These are phyloP conservation scores for Uloborus plumipes DNA, from an alignment of 2,888 invertebrate genomes.

Conservation along the genomic window DNA sequence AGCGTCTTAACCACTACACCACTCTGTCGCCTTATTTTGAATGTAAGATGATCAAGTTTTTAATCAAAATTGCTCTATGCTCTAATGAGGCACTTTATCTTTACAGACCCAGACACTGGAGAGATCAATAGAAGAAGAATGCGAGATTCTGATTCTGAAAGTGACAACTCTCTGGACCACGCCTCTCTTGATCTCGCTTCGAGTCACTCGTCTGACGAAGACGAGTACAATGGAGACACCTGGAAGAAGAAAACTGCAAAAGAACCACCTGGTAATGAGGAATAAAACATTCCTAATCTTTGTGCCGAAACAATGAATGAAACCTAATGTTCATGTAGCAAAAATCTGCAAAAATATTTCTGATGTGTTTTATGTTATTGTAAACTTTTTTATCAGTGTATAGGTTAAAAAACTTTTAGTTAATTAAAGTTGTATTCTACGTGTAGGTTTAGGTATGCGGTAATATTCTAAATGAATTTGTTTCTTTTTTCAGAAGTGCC, in stretches of 20 bases:
- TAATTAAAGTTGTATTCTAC: background rate
- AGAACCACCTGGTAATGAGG: slow-evolving; percentile 43
- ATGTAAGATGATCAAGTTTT: no score
- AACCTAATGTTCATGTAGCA: background rate
- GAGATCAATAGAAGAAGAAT: slow-evolving; percentile 67
- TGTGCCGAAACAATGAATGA: background rate
- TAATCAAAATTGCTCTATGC: no score
- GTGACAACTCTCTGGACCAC: slow-evolving; percentile 73
- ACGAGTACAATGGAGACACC: slow-evolving; percentile 71
- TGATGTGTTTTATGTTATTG: no score
- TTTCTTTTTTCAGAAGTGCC: slow-evolving; percentile 51
- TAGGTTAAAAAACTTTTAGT: no score
- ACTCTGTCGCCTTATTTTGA: no score
- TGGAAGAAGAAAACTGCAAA: slow-evolving; percentile 48
- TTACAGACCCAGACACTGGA: slow-evolving; percentile 68
- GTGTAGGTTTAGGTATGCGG: background rate
- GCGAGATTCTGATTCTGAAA: slow-evolving; percentile 83
- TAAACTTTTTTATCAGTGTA: no score
- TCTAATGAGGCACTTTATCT: no score
- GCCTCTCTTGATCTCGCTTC: slow-evolving; percentile 86
- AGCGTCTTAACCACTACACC: no score
- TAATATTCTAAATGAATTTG: background rate
- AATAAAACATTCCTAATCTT: no score
- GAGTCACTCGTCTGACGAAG: slow-evolving; percentile 94
- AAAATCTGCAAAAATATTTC: background rate